phyloP scores from a whole-genome alignment of 92 coral and sea anemone species.

The Zoanthus sociatus region DNA sequence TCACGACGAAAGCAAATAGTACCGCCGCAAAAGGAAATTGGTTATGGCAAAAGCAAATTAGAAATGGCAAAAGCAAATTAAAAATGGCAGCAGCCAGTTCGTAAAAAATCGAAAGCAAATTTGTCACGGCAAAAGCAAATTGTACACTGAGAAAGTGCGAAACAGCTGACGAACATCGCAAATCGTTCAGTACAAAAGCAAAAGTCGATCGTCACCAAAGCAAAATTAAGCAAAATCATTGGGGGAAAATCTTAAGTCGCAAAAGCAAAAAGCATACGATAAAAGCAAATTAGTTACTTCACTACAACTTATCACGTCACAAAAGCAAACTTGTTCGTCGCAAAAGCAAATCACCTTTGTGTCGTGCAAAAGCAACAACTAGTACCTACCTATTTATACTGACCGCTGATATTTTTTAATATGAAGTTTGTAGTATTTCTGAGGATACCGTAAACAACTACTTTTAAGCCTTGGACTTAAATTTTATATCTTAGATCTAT shows the following conservation, averaged over 20 bases:
- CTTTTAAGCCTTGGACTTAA: constrained; percentile 35
- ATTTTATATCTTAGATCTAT: background rate
- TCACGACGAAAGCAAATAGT: no score
- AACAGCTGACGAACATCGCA: no score
- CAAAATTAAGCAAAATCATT: constrained; percentile 20
- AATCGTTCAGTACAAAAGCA: no score
- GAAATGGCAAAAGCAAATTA: no score
- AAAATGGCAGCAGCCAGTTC: no score
- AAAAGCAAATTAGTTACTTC: constrained; percentile 24
- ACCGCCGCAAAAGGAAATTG: no score
- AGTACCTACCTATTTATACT: constrained; percentile 10
- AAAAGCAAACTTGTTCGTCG: constrained; percentile 21
- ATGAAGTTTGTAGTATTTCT: constrained; percentile 4
- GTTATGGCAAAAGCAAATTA: no score
- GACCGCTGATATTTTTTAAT: constrained; percentile 19
- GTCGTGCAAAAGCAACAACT: constrained; percentile 19
- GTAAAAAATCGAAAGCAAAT: no score
- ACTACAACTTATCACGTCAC: background rate
- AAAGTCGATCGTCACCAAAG: background rate
- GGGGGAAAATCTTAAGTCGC: background rate
- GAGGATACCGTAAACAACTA: background rate
- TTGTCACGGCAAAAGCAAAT: no score
- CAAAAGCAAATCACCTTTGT: constrained; percentile 27
- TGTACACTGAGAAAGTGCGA: no score
- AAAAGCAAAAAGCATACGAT: constrained; percentile 9